Evolutionary conservation across 2,888 invertebrate species (phyloP).

Genomic region (Rhorus exstirpatorius): DNA sequence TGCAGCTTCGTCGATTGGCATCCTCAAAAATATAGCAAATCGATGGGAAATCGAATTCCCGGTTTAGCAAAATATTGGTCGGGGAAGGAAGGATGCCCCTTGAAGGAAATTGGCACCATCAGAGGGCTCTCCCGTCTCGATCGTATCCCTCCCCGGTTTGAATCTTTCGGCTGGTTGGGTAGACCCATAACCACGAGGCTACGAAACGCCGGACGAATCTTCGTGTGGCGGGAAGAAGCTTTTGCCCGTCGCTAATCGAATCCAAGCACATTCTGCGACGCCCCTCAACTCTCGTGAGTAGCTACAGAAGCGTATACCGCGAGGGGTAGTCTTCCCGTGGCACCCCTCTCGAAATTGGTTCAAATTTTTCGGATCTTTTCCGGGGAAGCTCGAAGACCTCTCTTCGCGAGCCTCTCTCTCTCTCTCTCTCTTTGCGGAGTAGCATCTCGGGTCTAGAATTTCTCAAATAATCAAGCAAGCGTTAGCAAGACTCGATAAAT

Average conservation of each 20-base stretch:
- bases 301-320: conserved; percentile 9
- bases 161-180: conserved; percentile 40
- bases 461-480: conserved; percentile 49
- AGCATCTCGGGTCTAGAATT: conserved; percentile 23
- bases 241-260: conserved; percentile 56
- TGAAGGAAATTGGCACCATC: conserved; percentile 66
- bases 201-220: conserved; percentile 44
- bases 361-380: conserved; percentile 34
- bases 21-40: conserved; percentile 60
- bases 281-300: not conserved
- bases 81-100: conserved; percentile 45
- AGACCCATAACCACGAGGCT: not conserved
- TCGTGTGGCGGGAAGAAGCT: conserved; percentile 14
- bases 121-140: conserved; percentile 42
- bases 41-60: conserved; percentile 66
- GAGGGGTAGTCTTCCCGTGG: conserved; percentile 10
- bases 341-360: conserved; percentile 10
- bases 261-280: conserved; percentile 57
- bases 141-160: conserved; percentile 40
- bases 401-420: no score
- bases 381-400: not conserved
- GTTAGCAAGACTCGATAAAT: conserved; percentile 38
- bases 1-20: conserved; percentile 48
- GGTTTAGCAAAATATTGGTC: conserved; percentile 64
- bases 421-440: no score